These are phyloP conservation scores for Mercenaria mercenaria DNA, from an alignment of 1,140 invertebrate genomes.

Conservation along the genomic window DNA sequence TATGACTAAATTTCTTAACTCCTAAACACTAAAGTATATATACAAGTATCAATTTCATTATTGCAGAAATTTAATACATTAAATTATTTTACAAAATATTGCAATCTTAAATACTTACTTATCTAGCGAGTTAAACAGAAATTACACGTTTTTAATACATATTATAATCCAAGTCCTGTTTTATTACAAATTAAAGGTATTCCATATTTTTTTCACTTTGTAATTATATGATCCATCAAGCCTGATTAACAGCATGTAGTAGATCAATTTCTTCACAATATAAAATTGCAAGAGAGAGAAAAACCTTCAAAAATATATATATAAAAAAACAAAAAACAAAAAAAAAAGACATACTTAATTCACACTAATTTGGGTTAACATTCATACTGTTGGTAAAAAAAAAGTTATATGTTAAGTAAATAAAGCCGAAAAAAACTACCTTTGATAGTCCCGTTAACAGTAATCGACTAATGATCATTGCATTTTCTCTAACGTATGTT, in stretches of 20 bases:
- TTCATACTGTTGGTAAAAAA: background rate
- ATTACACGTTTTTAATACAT: too few species aligned
- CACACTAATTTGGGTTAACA: background rate
- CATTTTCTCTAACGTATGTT: background rate
- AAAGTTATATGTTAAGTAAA: background rate
- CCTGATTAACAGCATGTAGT: background rate
- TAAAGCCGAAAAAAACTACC: constrained; percentile 24
- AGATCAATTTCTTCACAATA: background rate
- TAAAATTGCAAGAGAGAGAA: background rate
- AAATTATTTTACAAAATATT: too few species aligned
- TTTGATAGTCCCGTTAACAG: background rate
- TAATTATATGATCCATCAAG: background rate
- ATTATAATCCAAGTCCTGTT: too few species aligned
- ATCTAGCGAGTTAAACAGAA: too few species aligned
- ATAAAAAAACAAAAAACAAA: background rate
- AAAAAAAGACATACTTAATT: background rate
- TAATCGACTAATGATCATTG: constrained; percentile 4
- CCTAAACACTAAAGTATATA: too few species aligned
- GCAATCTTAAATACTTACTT: too few species aligned
- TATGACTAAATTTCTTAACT: too few species aligned
- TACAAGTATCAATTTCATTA: too few species aligned
- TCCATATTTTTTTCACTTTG: too few species aligned
- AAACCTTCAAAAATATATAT: background rate
- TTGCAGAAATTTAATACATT: too few species aligned
- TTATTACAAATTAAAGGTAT: too few species aligned